Evolutionary conservation across 2,797 vertebrate species (phyloP).

Genomic region (Helarctos malayanus): DNA sequence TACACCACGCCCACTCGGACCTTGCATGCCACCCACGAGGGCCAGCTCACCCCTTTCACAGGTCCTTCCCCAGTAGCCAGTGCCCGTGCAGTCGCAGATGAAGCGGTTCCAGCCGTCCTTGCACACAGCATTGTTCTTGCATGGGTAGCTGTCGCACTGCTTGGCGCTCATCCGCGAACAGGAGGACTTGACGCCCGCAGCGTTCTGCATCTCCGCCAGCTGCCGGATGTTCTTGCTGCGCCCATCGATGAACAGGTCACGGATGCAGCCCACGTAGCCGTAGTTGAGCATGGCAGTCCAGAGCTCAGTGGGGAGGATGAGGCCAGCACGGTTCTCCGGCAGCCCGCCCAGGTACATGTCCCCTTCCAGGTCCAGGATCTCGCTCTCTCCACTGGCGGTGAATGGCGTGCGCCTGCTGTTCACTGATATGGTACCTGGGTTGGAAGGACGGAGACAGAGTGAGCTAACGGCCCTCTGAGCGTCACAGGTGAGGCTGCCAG

Average conservation of each 20-base stretch:
- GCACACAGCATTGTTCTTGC: constrained; percentile 97
- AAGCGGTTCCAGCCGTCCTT: constrained; percentile 99
- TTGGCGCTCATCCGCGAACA: constrained; percentile 95
- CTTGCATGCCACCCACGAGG: accelerated
- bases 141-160: constrained; percentile 98
- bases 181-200: constrained; percentile 97
- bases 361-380: constrained; percentile 98
- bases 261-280: constrained; percentile 97
- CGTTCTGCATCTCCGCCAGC: constrained; percentile 97
- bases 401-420: constrained; percentile 98
- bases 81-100: constrained; percentile 98
- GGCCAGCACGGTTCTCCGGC: constrained; percentile 95
- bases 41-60: constrained; percentile 95
- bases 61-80: constrained; percentile 97
- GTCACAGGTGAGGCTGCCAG: background rate
- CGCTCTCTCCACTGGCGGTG: constrained; percentile 98
- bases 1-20: accelerated
- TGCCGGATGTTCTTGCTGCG: constrained; percentile 99
- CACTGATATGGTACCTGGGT: constrained; percentile 97
- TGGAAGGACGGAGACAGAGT: background rate
- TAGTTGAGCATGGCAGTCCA: constrained; percentile 99
- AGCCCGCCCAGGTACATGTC: constrained; percentile 99
- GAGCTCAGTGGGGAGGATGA: constrained; percentile 98
- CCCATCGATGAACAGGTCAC: constrained; percentile 98
- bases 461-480: background rate